A percentile compares a stretch with the other conserved stretches of the same genome.
These are phyloP conservation scores for Willisornis vidua DNA, from an alignment of 2,113 vertebrate species.

Conservation along the genomic window DNA sequence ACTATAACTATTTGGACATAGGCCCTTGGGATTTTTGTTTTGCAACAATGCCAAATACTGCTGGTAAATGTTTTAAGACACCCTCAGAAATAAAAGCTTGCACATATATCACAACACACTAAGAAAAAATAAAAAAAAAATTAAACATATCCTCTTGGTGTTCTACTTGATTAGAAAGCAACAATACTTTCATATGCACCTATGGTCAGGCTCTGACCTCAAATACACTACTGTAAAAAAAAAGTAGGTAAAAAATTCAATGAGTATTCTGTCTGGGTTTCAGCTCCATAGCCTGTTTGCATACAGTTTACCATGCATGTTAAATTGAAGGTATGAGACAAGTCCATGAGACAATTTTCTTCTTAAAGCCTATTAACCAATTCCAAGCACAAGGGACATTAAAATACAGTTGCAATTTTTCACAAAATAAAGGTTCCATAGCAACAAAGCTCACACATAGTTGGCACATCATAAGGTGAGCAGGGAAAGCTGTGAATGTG, in stretches of 20 bases:
- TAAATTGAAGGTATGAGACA: neutral
- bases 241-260: neutral
- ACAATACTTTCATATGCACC: neutral
- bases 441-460: neutral
- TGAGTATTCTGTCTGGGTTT: neutral
- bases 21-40: neutral
- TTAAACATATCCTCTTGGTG: neutral
- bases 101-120: neutral
- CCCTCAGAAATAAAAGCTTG: neutral
- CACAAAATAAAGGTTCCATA: neutral
- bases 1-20: neutral
- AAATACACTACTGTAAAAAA: neutral
- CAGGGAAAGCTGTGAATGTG: neutral
- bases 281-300: neutral
- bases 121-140: neutral
- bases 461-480: neutral
- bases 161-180: neutral
- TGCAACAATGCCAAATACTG: neutral
- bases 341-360: neutral
- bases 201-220: neutral
- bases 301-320: neutral
- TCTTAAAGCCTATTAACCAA: neutral
- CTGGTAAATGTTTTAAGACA: neutral
- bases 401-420: neutral
- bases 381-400: neutral